These are phyloP conservation scores for Micromesistius poutassou DNA, from an alignment of 2,797 vertebrate genomes.

Conservation along the genomic window DNA sequence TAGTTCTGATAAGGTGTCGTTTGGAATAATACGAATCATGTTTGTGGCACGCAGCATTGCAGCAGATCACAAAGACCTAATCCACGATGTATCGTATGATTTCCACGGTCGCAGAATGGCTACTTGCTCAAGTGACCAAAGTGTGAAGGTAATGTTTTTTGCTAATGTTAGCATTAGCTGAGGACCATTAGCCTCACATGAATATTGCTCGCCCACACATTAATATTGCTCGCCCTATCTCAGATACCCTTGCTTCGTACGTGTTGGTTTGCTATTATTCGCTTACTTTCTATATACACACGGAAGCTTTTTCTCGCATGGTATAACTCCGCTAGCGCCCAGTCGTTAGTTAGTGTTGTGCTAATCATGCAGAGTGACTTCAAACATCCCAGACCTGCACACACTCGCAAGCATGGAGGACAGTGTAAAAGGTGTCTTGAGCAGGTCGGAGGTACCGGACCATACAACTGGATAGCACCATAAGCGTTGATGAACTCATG, in stretches of 20 bases:
- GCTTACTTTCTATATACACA: not conserved
- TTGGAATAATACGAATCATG: slow-evolving; percentile 62
- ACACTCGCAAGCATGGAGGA: too few relatives aligned
- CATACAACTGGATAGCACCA: too few relatives aligned
- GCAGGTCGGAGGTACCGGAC: too few relatives aligned
- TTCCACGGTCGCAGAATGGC: slow-evolving; percentile 97
- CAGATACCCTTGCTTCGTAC: not conserved
- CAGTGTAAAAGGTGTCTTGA: too few relatives aligned
- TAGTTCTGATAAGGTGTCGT: not conserved
- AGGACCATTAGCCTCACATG: not conserved
- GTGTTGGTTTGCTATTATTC: not conserved
- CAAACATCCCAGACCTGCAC: not conserved
- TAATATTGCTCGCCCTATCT: not conserved
- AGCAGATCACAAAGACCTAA: slow-evolving; percentile 95
- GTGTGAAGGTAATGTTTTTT: slow-evolving; percentile 86
- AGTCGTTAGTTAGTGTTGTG: not conserved
- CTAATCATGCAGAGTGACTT: not conserved
- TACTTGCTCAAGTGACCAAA: slow-evolving; percentile 97
- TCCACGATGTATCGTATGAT: slow-evolving; percentile 97
- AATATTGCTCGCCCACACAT: not conserved
- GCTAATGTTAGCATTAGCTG: slow-evolving; percentile 7
- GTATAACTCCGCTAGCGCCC: not conserved
- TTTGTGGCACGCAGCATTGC: slow-evolving; percentile 92
- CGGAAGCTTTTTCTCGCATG: not conserved
- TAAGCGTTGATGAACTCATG: too few relatives aligned